These are phyloP conservation scores for Triplophysa siluroides DNA, from an alignment of 2,113 vertebrate genomes.

Conservation along the genomic window DNA sequence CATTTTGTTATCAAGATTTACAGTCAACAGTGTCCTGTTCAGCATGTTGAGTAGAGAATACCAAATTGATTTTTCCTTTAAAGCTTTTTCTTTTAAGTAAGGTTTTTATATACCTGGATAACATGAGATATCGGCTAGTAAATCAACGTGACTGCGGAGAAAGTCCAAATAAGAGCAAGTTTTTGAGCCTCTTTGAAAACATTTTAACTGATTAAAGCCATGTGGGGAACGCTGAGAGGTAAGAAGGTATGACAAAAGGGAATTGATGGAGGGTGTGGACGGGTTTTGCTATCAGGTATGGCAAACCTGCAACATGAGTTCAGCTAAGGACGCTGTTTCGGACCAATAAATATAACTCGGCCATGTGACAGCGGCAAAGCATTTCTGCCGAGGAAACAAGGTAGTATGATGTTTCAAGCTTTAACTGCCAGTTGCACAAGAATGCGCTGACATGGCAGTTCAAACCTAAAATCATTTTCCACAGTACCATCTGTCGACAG, in stretches of 20 bases:
- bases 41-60: no score
- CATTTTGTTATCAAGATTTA: background rate
- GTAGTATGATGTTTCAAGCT: constrained; percentile 42
- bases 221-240: background rate
- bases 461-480: constrained; percentile 46
- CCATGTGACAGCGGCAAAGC: constrained; percentile 30
- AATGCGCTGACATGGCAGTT: constrained; percentile 50
- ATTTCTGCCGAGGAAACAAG: constrained; percentile 34
- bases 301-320: constrained; percentile 17
- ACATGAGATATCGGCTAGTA: background rate
- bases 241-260: background rate
- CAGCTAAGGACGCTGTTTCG: constrained; percentile 25
- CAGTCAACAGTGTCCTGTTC: background rate
- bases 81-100: background rate
- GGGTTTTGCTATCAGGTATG: background rate
- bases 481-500: constrained; percentile 46
- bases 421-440: constrained; percentile 35
- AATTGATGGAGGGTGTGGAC: background rate
- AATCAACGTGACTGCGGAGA: background rate
- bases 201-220: constrained; percentile 15
- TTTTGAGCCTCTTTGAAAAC: background rate
- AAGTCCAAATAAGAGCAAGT: constrained; percentile 6
- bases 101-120: background rate
- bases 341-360: constrained; percentile 33
- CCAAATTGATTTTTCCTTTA: no score